Conservation (phyloP, 2,888 invertebrate species). For the Ariolimax columbianus region DNA sequence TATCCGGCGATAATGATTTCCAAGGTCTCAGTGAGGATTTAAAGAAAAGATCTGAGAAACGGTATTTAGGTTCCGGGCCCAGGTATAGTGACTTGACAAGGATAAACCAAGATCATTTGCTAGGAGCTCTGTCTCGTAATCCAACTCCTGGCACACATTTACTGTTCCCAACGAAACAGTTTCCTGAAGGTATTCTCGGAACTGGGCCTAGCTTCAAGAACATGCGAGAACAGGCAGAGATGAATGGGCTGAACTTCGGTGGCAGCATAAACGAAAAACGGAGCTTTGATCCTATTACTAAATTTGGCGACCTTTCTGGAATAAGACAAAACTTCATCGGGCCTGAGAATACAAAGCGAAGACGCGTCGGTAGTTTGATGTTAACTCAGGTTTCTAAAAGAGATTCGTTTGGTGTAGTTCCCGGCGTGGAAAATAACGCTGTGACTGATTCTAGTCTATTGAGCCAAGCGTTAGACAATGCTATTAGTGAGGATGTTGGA, state of each 20-base stretch:
- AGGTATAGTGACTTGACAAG: neutral
- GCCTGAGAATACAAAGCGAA: neutral
- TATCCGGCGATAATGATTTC: neutral
- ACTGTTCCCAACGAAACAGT: neutral
- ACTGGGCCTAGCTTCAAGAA: neutral
- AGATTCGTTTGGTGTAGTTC: neutral
- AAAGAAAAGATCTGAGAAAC: neutral
- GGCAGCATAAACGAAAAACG: neutral
- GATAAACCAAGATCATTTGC: neutral
- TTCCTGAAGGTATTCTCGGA: neutral
- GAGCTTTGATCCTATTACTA: neutral
- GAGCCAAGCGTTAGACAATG: neutral
- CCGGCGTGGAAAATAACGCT: neutral
- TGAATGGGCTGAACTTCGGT: neutral
- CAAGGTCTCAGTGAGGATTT: neutral
- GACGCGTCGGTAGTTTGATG: neutral
- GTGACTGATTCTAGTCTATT: neutral
- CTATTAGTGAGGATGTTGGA: neutral
- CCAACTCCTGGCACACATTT: neutral
- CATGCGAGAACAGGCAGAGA: neutral
- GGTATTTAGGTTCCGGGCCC: neutral
- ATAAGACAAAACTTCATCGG: conserved; percentile 3
- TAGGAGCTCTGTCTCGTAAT: neutral
- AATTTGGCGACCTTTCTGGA: neutral
- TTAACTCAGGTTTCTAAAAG: neutral